Percentiles rank a stretch among this genome's conserved stretches.
Conservation (phyloP, 2,797 vertebrate genomes). For the Taenioides sp. region DNA sequence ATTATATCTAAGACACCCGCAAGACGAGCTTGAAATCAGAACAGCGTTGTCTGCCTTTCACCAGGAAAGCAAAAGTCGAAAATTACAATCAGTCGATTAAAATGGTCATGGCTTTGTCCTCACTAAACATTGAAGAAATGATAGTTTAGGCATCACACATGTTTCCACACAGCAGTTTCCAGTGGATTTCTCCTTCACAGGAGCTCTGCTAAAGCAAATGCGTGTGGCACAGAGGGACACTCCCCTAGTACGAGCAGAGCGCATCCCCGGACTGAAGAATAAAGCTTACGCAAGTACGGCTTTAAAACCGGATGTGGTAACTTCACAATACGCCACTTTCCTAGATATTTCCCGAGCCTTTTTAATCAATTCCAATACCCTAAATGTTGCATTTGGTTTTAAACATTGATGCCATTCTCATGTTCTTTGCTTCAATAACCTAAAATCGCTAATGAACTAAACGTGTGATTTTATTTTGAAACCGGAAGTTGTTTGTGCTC, state of each 20-base stretch:
- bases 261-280: background rate
- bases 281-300: too few relatives aligned
- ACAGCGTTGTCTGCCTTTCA: constrained; percentile 6
- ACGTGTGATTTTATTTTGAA: background rate
- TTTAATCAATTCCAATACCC: background rate
- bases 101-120: constrained; percentile 36
- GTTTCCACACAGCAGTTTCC: constrained; percentile 38
- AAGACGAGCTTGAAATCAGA: constrained; percentile 10
- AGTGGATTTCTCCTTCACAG: constrained; percentile 28
- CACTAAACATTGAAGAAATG: constrained; percentile 14
- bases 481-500: background rate
- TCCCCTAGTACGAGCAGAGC: constrained; percentile 40
- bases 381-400: background rate
- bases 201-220: constrained; percentile 26
- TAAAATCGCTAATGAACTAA: background rate
- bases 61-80: constrained; percentile 46
- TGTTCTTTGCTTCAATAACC: background rate
- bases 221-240: constrained; percentile 47
- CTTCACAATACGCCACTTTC: constrained; percentile 41
- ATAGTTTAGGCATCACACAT: constrained; percentile 29
- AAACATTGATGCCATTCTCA: background rate
- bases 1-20: constrained; percentile 42
- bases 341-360: background rate
- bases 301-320: background rate
- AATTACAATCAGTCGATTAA: constrained; percentile 31